Evolutionary conservation across 2,113 vertebrate species (phyloP), one percentile per base, ranked within the genome.

Genomic region (Nymphicus hollandicus): DNA sequence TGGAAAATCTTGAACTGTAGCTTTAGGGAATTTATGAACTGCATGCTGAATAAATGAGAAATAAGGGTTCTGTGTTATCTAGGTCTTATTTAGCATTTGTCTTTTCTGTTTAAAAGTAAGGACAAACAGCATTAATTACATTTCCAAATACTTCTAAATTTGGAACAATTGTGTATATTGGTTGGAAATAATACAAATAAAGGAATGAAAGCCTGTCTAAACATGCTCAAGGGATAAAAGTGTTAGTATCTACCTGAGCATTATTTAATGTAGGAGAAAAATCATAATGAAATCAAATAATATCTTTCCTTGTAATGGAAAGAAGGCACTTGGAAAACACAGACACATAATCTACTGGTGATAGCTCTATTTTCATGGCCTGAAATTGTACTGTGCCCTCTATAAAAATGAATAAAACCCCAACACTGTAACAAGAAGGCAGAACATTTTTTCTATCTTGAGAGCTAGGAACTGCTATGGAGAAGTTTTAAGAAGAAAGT

Each of bases 111-210:
- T 69, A 65, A 65, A 81, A 70, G 55, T 64, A 79, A 90, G 72
- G 56, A 68, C 22, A 79, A 92, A 17, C 31, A 90, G 7, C 24
- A 79, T 89, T 85, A 79, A 84, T 69, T 88, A 49, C 11, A 46
- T 78, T 91, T 94, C 56, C 31, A 84, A 89, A 72, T 56, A 70
- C 64, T 81, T 91, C 88, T 91, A 60, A 88, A 77, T 88, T 77
- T 93, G 53, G 63, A 94, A 35, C 11, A n/a, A 28, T 66, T 85
- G 41, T 44, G n/a, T 77, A n/a, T 37, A n/a, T 6, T 5, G 2
- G 28, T 70, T 43, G 49, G 69, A 94, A 85, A 77, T 72, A 83
- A 50, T 80, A 55, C 27, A 12, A 90, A 87, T 50, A 72, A 88
- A 88, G 33, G 39, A 37, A 64, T 74, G 69, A 94, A 94, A 76